Evolutionary conservation across 2,797 vertebrate species (phyloP), one percentile per base, ranked within the genome.

Genomic region (Gymnothorax reevesii): DNA sequence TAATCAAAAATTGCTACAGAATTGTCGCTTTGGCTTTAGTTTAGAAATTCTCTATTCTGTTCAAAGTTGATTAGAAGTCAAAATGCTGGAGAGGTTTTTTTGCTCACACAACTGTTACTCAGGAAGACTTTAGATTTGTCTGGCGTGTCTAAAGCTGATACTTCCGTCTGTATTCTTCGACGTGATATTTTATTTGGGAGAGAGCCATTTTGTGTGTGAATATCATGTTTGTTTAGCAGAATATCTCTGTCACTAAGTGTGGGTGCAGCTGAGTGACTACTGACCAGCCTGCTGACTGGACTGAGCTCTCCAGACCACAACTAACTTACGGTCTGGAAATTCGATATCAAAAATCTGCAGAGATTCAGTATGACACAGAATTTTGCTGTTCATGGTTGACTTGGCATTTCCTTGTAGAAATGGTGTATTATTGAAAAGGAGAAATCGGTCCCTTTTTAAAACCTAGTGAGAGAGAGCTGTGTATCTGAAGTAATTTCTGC

Each of bases 241-340:
- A 64, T 10, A 33, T 71, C 25, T 75, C 12, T 42, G 33, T 42
- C 33, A 10, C 33, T 52, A 49, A 79, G 75, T 7, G 83, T 88
- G 88, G 90, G 89, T 90, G 90, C 88, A 88, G 90, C 59, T 57
- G 57, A 75, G 62, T 86, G 88, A 88, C 92, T 86, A 17, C 75
- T 52, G 49, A 54, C 75, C 42, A 84, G 88, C 90, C 25, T 33
- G 88, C 88, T 93, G 92, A 95, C 91, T 94, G n/a, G 85, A 90
- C 90, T 79, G 87, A 88, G 88, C 86, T n/a, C 22, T 88, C 91
- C 90, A 92, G 90, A 88, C 86, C 89, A 88, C 62, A 6, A 85
- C 79, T 75, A 87, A 71, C 89, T 87, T 86, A 82, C 79, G 83
- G 79, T 85, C 80, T 59, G 62, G 54, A 86, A 91, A 92, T 90